These are phyloP conservation scores for Drosophila seguyi DNA, from an alignment of 1,140 invertebrate genomes.

Conservation along the genomic window DNA sequence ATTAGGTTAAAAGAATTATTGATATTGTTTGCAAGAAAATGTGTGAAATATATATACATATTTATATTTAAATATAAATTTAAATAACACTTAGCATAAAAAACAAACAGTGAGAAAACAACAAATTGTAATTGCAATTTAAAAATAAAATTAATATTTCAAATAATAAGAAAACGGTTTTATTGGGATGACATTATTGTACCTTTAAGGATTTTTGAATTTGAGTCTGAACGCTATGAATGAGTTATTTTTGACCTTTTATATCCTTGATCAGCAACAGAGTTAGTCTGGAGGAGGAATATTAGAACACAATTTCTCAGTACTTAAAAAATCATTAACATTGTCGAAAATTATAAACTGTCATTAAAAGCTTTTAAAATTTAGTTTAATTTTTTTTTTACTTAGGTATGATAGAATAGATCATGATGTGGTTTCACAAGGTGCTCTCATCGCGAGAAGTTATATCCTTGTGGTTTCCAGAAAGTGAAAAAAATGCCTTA, in stretches of 20 bases:
- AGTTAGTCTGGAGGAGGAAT: not conserved
- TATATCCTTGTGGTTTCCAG: too few relatives aligned
- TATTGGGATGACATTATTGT: not conserved
- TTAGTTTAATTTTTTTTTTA: too few relatives aligned
- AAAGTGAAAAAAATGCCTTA: too few relatives aligned
- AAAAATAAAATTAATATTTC: conserved; percentile 81
- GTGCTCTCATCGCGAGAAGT: too few relatives aligned
- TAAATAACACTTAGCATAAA: conserved; percentile 68
- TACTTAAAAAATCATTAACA: too few relatives aligned
- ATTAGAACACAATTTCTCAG: too few relatives aligned
- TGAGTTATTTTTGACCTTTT: not conserved
- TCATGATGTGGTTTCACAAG: too few relatives aligned
- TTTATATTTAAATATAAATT: conserved; percentile 46
- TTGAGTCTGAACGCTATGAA: not conserved
- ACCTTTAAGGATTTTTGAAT: not conserved
- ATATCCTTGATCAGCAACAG: not conserved
- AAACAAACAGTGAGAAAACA: conserved; percentile 49
- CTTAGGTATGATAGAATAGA: too few relatives aligned
- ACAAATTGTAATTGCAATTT: conserved; percentile 79
- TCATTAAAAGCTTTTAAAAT: too few relatives aligned
- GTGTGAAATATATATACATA: conserved; percentile 68
- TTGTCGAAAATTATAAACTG: too few relatives aligned
- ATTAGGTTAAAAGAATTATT: conserved; percentile 80
- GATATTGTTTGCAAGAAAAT: conserved; percentile 80
- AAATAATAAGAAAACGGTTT: conserved; percentile 44